Conservation (phyloP, 2,888 invertebrate genomes). For the Meganola albula region DNA sequence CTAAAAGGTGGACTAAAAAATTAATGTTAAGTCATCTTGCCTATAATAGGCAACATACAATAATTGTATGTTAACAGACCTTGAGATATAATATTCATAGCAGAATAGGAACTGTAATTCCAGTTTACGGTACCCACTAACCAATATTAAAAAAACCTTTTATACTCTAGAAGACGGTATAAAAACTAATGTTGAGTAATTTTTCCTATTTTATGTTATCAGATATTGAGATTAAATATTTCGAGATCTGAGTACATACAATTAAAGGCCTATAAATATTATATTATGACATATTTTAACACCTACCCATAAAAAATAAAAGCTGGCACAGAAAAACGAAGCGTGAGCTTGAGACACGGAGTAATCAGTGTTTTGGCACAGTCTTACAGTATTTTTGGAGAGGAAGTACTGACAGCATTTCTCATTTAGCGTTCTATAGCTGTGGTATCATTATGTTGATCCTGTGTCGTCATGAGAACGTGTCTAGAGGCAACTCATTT, state of each 20-base stretch:
- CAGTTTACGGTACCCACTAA: too few species aligned
- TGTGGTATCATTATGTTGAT: too few species aligned
- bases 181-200: too few species aligned
- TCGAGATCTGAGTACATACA: not conserved
- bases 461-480: slow-evolving; percentile 19
- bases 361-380: slow-evolving; percentile 29
- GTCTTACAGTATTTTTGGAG: slow-evolving; percentile 18
- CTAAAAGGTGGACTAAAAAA: too few species aligned
- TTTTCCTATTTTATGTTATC: too few species aligned
- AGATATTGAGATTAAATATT: not conserved
- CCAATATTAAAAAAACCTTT: too few species aligned
- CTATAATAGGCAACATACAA: too few species aligned
- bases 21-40: too few species aligned
- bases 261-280: not conserved
- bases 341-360: slow-evolving; percentile 20
- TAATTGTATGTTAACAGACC: too few species aligned
- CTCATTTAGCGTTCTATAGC: slow-evolving; percentile 19
- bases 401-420: slow-evolving; percentile 16
- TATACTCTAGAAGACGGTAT: too few species aligned
- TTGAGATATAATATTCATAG: too few species aligned
- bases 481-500: slow-evolving; percentile 34
- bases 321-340: slow-evolving; percentile 18
- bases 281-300: not conserved
- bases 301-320: slow-evolving; percentile 10
- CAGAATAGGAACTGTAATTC: too few species aligned